These are phyloP conservation scores for Acronicta alni DNA, from an alignment of 2,888 invertebrate species.

Conservation along the genomic window DNA sequence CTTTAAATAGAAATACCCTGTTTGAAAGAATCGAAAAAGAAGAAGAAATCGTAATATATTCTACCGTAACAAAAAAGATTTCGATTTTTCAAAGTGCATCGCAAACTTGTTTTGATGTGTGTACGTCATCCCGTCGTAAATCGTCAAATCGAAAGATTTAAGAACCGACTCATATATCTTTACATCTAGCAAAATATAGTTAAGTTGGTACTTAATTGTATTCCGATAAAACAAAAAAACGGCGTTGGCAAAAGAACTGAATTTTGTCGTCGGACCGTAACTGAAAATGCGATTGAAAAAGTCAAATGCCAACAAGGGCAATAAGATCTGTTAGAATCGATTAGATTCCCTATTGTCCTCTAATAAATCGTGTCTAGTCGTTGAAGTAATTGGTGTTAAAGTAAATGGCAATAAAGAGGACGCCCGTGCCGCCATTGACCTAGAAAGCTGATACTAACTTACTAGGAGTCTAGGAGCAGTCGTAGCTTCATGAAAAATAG, in stretches of 20 bases:
- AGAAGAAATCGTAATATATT: no score
- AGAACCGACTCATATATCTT: neutral
- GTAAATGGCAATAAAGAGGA: slow-evolving; percentile 45
- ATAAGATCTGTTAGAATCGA: slow-evolving; percentile 27
- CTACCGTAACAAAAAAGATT: no score
- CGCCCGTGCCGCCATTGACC: slow-evolving; percentile 45
- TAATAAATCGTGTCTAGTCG: slow-evolving; percentile 34
- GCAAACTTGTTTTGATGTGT: no score
- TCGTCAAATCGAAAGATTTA: no score
- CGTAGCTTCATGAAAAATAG: neutral
- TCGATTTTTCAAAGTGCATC: no score
- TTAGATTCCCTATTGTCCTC: slow-evolving; percentile 38
- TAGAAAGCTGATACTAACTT: slow-evolving; percentile 41
- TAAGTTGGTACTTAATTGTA: no score
- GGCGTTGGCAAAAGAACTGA: neutral
- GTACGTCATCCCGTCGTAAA: no score
- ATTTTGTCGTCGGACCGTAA: neutral
- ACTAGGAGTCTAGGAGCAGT: slow-evolving; percentile 1
- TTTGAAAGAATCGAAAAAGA: no score
- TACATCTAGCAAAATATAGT: neutral
- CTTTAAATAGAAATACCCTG: no score
- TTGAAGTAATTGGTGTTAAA: slow-evolving; percentile 36
- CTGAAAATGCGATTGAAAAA: slow-evolving; percentile 1
- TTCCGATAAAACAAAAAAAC: neutral
- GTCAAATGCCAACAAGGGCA: slow-evolving; percentile 24